Evolutionary conservation across 2,113 vertebrate species (phyloP), one percentile per base, ranked within the genome.

Genomic region (Sminthopsis crassicaudata): DNA sequence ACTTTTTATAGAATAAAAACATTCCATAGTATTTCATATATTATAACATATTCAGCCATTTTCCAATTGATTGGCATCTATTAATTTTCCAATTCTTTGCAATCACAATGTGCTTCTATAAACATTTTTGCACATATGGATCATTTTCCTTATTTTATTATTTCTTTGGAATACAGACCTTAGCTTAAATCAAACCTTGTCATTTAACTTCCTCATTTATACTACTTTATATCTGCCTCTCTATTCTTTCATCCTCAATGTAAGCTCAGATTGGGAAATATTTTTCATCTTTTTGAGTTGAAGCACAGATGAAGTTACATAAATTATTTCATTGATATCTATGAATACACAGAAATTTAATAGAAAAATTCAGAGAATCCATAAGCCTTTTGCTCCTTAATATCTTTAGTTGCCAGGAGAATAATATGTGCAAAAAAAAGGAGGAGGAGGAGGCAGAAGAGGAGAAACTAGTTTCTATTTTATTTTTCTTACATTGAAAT

Each of bases 331-430:
- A n/a, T 50, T 60, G 22, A 11, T 96, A 95, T 91, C 46, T 91
- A 25, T 25, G 93, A 92, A 89, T n/a, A 92, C 51, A 50, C 88
- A 93, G 50, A 91, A 27, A 46, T 46, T 26, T 51, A 51, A 46
- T 26, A 53, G 27, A 48, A 95, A 95, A 95, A 90, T 57, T 76
- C n/a, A 53, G 9, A 53, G 46, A 92, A 48, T 48, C 26, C 3
- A 14, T 2, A 53, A 50, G 51, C 76, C 3, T 14, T 91, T 52
- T 92, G 30, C 60, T 91, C 67, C n/a, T 89, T 36, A 22, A 50
- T 54, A 2, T 90, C 36, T 84, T 89, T 95, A 95, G 90, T 0
- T 84, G 60, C 89, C 60, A 91, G 90, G 42, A 52, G 96, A 96
- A 25, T 23, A 54, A 25, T 48, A 46, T 24, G 2, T 53, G 52